phyloP scores from a whole-genome alignment of 1,140 invertebrate species.

The Tetramorium parvispinum region DNA sequence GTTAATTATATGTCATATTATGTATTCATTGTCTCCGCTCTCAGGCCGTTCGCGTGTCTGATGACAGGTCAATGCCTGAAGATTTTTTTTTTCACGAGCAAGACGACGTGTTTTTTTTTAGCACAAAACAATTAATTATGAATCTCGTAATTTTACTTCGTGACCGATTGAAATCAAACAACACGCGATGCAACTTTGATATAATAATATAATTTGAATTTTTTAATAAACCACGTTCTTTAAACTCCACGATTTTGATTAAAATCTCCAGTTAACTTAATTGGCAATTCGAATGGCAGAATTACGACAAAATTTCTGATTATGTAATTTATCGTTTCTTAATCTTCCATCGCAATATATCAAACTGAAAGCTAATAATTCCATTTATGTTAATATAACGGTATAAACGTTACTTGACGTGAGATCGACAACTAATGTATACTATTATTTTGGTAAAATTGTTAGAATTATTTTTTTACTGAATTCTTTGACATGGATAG shows the following conservation, averaged over 20 bases:
- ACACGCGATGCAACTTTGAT: background rate
- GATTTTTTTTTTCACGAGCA: background rate
- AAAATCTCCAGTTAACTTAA: background rate
- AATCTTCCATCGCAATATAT: background rate
- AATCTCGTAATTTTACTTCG: background rate
- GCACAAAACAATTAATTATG: background rate
- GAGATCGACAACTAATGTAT: background rate
- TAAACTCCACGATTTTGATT: background rate
- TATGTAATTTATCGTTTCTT: background rate
- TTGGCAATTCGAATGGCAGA: background rate
- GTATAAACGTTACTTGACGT: background rate
- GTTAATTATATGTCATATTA: constrained; percentile 73
- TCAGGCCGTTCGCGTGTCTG: constrained; percentile 31
- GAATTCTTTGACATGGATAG: background rate
- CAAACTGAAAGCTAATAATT: background rate
- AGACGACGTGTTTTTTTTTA: background rate
- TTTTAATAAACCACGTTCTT: background rate
- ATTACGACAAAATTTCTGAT: background rate
- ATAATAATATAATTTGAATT: background rate
- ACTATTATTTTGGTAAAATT: background rate
- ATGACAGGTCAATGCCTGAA: constrained; percentile 71
- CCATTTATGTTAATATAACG: background rate
- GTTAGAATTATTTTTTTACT: background rate
- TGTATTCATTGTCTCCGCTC: constrained; percentile 71
- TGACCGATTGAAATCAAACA: background rate